phyloP scores from a whole-genome alignment of 2,797 vertebrate genomes.

The Sebastes alutus region DNA sequence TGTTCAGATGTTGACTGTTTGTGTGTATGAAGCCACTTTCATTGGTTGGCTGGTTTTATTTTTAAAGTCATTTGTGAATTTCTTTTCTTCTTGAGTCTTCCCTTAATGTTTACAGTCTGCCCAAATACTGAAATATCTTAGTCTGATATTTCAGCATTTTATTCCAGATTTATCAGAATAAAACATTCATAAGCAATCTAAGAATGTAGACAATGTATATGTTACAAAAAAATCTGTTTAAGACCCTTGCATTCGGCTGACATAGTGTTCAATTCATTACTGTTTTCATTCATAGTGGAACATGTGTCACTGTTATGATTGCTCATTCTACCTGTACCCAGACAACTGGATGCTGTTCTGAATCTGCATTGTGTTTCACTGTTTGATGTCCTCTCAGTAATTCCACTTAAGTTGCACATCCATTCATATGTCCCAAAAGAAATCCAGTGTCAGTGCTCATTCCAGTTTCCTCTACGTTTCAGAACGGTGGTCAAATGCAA shows the following conservation, averaged over 20 bases:
- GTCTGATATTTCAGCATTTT: not conserved
- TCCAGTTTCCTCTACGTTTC: conserved; percentile 21
- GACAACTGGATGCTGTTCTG: conserved; percentile 8
- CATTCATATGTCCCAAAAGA: not conserved
- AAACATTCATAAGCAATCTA: not conserved
- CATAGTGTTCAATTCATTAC: conserved; percentile 14
- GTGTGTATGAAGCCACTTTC: not conserved
- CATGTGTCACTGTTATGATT: conserved; percentile 9
- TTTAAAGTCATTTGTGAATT: not conserved
- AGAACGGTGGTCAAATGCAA: conserved; percentile 99
- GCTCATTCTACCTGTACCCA: not conserved
- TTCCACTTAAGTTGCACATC: not conserved
- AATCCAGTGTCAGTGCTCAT: not conserved
- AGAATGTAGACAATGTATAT: not conserved
- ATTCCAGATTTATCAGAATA: not conserved
- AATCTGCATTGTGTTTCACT: conserved; percentile 55
- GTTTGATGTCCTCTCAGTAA: conserved; percentile 20
- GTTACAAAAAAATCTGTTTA: not conserved
- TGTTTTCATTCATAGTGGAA: conserved; percentile 18
- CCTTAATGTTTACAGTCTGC: not conserved
- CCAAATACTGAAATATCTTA: conserved; percentile 10
- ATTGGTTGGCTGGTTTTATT: not conserved
- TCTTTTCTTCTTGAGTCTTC: not conserved
- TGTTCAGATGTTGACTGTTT: not conserved
- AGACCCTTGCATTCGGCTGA: not conserved